These are phyloP conservation scores for Sylvia atricapilla DNA, from an alignment of 2,113 vertebrate genomes.

Conservation along the genomic window DNA sequence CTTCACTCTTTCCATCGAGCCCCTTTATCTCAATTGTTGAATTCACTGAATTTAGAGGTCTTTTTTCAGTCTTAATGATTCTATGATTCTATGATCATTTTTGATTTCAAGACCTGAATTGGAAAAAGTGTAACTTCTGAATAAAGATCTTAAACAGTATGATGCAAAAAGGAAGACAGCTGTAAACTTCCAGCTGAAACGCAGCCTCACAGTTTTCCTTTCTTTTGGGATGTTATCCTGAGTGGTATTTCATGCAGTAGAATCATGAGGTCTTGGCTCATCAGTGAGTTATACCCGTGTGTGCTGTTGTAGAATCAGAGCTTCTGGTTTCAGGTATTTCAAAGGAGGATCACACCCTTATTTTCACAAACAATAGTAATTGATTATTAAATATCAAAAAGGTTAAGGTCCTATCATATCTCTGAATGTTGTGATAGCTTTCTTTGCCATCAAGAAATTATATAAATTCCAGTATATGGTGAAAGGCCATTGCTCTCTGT, in stretches of 20 bases:
- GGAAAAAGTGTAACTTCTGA: not conserved
- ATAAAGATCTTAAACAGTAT: not conserved
- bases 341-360: not conserved
- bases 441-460: not conserved
- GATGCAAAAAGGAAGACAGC: not conserved
- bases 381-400: not conserved
- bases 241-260: not conserved
- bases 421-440: not conserved
- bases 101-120: not conserved
- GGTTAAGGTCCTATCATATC: not conserved
- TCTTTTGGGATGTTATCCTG: not conserved
- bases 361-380: not conserved
- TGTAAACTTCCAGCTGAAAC: not conserved
- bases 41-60: not conserved
- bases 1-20: not conserved
- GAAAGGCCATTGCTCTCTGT: not conserved
- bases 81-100: not conserved
- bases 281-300: rapidly evolving
- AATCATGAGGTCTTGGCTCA: not conserved
- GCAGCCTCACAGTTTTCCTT: not conserved
- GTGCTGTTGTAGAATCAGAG: not conserved
- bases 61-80: not conserved
- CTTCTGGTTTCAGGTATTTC: not conserved
- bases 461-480: not conserved
- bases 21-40: not conserved